Evolutionary conservation across 2,888 invertebrate genomes (phyloP), one percentile per base, ranked within the genome.

Genomic region (Drosophila emarginata): DNA sequence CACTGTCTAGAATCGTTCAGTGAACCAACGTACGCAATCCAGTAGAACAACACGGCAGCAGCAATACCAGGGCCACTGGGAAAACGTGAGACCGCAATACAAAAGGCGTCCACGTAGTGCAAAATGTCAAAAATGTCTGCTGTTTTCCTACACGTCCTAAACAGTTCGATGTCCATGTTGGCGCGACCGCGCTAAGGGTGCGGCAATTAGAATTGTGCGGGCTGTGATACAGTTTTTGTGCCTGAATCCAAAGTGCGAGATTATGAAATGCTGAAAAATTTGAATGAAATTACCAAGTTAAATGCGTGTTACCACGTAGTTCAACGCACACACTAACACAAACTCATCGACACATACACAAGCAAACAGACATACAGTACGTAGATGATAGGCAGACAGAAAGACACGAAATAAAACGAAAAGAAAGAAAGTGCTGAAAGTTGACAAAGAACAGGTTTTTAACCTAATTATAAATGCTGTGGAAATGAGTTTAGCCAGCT

Each of bases 391-490:
- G 57, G 68, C 66, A 61, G 65, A 60, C 15, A 54, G 53, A 21
- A 52, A 21, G 58, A 32, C 64, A 50, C 50, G 50, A 26, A 51
- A 39, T 39, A 54, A 51, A 52, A 57, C 36, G 51, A 56, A 67
- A 59, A 72, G 76, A 67, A 59, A 72, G 76, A 84, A 84, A 84
- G 84, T 84, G 76, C 67, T 74, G 81, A 57, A 73, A 79, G 72
- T 77, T 69, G 76, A 78, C 85, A 87, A 81, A 81, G 75, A 87
- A 82, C 77, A 82, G 84, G 84, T 87, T 84, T 81, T 85, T 85
- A 85, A 82, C 85, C 80, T 72, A 79, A 84, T 84, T 87, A 81
- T 61, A 79, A 70, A 66, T 63, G 61, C 52, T 67, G 40, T 65
- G 64, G 71, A 64, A 64, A 39, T 36, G 23, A 58, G 64, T 70